These are phyloP conservation scores for Lithosia quadra DNA, from an alignment of 2,888 invertebrate genomes.

Conservation along the genomic window DNA sequence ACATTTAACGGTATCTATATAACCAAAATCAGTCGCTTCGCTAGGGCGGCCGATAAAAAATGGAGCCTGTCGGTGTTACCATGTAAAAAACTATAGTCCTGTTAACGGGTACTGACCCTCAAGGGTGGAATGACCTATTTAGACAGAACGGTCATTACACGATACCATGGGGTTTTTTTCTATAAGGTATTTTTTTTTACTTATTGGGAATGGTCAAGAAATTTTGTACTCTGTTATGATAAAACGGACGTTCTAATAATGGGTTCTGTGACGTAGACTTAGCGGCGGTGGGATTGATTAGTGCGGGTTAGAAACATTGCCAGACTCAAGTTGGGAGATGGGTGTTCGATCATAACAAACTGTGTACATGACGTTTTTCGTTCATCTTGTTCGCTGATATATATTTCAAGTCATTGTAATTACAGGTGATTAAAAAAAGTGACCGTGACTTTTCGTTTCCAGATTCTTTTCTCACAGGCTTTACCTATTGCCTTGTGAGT, in stretches of 20 bases:
- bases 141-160: slow-evolving; percentile 79
- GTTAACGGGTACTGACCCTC: slow-evolving; percentile 82
- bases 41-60: slow-evolving; percentile 82
- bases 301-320: neutral
- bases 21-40: slow-evolving; percentile 78
- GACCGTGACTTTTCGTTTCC: neutral
- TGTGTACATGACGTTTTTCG: too few relatives aligned
- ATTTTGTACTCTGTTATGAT: neutral
- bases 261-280: neutral
- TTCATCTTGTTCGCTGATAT: neutral
- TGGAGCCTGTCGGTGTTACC: slow-evolving; percentile 67
- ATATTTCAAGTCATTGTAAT: neutral
- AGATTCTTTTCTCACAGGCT: slow-evolving; percentile 1
- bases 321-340: neutral
- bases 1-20: slow-evolving; percentile 80
- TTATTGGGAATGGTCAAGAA: neutral
- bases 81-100: slow-evolving; percentile 81
- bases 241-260: neutral
- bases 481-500: slow-evolving; percentile 1
- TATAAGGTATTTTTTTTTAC: neutral
- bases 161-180: slow-evolving; percentile 52
- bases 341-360: neutral
- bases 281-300: neutral
- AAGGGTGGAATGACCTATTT: slow-evolving; percentile 85
- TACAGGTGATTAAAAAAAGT: neutral